Conservation (phyloP, 1,140 invertebrate genomes). For the Philotrypesis tridentata region DNA sequence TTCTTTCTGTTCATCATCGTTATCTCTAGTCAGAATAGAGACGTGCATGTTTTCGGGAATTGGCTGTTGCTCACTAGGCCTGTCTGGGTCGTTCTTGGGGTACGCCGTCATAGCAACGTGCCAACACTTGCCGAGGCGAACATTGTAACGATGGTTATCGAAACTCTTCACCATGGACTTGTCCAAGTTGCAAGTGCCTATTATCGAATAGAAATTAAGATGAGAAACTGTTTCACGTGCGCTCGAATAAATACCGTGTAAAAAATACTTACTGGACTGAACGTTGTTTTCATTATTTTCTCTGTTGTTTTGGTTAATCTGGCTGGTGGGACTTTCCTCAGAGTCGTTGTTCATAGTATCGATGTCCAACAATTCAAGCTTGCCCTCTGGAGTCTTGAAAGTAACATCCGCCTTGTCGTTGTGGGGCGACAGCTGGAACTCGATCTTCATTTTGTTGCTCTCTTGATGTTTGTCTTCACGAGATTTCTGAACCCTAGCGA, state of each 20-base stretch:
- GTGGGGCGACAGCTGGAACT: constrained; percentile 66
- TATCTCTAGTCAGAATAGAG: constrained; percentile 67
- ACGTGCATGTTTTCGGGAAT: constrained; percentile 60
- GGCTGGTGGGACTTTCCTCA: not conserved
- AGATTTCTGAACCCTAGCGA: constrained; percentile 51
- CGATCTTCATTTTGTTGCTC: constrained; percentile 72
- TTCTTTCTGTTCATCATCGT: constrained; percentile 63
- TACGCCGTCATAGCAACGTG: constrained; percentile 77
- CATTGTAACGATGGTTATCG: constrained; percentile 75
- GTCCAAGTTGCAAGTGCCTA: constrained; percentile 79
- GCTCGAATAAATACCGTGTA: too few relatives aligned
- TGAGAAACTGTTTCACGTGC: too few relatives aligned
- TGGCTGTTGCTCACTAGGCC: constrained; percentile 61
- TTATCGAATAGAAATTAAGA: too few relatives aligned
- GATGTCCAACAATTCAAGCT: constrained; percentile 56
- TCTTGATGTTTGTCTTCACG: constrained; percentile 55
- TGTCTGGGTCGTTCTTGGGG: constrained; percentile 60
- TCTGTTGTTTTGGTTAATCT: not conserved
- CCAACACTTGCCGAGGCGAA: constrained; percentile 76
- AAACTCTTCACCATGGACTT: constrained; percentile 76
- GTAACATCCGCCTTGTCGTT: constrained; percentile 68
- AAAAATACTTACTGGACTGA: constrained; percentile 16
- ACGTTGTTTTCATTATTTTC: constrained; percentile 1
- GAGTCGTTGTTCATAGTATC: not conserved
- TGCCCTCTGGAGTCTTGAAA: constrained; percentile 67